These are phyloP conservation scores for Aplysia californica DNA, from an alignment of 1,140 invertebrate species.

Conservation along the genomic window DNA sequence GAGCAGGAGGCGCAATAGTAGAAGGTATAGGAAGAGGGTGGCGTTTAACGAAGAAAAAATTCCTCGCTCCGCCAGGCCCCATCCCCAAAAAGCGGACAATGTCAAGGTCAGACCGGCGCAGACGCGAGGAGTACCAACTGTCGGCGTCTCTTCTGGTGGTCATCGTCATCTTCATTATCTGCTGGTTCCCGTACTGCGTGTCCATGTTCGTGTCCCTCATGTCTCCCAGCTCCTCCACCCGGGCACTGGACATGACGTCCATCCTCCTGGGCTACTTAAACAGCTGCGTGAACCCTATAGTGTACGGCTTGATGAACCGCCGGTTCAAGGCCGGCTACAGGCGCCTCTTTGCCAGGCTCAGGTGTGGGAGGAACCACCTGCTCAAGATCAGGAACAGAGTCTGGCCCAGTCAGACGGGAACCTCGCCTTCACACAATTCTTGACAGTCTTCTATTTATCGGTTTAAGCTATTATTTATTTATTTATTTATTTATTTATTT, in stretches of 20 bases:
- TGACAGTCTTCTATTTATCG: too few relatives aligned
- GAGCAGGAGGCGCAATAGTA: too few relatives aligned
- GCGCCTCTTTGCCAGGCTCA: conserved; percentile 7
- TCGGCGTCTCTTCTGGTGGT: conserved; percentile 45
- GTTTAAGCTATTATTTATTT: too few relatives aligned
- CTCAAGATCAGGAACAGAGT: too few relatives aligned
- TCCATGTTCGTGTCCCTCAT: conserved; percentile 58
- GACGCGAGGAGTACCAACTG: conserved; percentile 49
- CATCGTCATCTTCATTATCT: conserved; percentile 51
- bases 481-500: too few relatives aligned
- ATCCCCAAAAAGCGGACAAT: too few relatives aligned
- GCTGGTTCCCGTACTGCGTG: conserved; percentile 60
- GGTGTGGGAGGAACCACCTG: too few relatives aligned
- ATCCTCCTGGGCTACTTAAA: conserved; percentile 58
- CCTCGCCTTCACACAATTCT: too few relatives aligned
- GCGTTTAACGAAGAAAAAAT: too few relatives aligned
- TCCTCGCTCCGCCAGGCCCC: too few relatives aligned
- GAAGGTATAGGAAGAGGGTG: too few relatives aligned
- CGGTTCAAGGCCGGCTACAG: conserved; percentile 48
- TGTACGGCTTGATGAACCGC: conserved; percentile 59
- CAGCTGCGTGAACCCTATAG: conserved; percentile 56
- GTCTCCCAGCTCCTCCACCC: conserved; percentile 18
- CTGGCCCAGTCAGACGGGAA: too few relatives aligned
- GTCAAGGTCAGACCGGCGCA: conserved; percentile 12
- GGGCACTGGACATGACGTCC: conserved; percentile 49